phyloP scores from a whole-genome alignment of 2,113 vertebrate species.

The Saimiri boliviensis region DNA sequence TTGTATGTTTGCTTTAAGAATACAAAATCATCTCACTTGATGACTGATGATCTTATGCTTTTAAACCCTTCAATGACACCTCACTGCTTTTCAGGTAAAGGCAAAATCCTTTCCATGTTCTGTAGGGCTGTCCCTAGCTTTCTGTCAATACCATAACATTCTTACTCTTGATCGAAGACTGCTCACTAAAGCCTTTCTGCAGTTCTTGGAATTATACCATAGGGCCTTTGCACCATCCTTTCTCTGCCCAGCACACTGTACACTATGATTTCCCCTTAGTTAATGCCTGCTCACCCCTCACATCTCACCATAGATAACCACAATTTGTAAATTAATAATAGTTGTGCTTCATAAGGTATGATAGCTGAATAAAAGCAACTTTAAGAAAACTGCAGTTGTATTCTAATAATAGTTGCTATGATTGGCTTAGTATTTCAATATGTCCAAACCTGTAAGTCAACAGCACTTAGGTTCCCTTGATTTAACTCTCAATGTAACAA shows the following conservation, averaged over 20 bases:
- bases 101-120: neutral
- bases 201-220: neutral
- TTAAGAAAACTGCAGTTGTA: neutral
- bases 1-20: neutral
- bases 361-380: neutral
- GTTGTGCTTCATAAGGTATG: neutral
- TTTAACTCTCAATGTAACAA: neutral
- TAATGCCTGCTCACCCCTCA: neutral
- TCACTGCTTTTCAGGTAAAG: neutral
- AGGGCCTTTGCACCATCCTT: neutral
- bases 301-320: neutral
- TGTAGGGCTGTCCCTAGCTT: neutral
- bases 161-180: neutral
- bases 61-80: neutral
- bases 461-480: neutral
- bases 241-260: neutral
- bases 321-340: neutral
- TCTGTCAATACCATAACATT: neutral
- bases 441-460: neutral
- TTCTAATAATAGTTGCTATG: neutral
- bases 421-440: neutral
- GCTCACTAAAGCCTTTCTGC: neutral
- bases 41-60: neutral
- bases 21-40: no score
- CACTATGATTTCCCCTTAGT: neutral